Base-by-base conservation (phyloP, 2,888 invertebrate species). In the Phrixothrix hirtus region DNA sequence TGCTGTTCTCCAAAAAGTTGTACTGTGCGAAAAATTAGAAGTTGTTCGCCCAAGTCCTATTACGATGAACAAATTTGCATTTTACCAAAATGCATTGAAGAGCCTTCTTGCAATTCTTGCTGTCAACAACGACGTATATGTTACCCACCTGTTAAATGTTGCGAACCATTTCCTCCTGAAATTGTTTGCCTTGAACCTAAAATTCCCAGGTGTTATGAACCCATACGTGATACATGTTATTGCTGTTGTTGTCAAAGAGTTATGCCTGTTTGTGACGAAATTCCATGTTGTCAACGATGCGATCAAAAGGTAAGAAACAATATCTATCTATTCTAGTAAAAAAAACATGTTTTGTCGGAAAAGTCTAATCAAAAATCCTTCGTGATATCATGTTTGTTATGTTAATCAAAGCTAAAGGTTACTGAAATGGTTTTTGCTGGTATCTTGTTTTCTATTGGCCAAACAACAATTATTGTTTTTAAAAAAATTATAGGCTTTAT, bases 251-350 rank as follows among this genome's bases (percentile, higher is more conserved):
- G 63, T 54, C 60, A 62, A 4, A 36, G 21, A 25, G 21, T 7
- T n/a, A 5, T 10, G 12, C 11, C 21, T n/a, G 2, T 58, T 21
- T 55, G 56, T 11, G 54, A 56, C 12, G 47, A 45, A 26, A 51
- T 63, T 4, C 64, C 64, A 1, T 62, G 74, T 42, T 77, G 76
- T 48, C 68, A 74, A 14, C 69, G 76, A 43, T 76, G 76, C 37
- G 73, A 73, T 6, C 66, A 70, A 29, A 76, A 76, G 60, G 76
- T 75, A 55, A 58, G 42, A 9, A n/a, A n/a, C n/a, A n/a, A n/a
- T n/a, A n/a, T n/a, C n/a, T n/a, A n/a, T n/a, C n/a, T n/a, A n/a
- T n/a, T n/a, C n/a, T n/a, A n/a, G n/a, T n/a, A n/a, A n/a, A n/a
- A n/a, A n/a, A n/a, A n/a, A n/a, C n/a, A n/a, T n/a, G n/a, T n/a